Base-by-base conservation (phyloP, 1,140 invertebrate species). In the Myzus persicae region DNA sequence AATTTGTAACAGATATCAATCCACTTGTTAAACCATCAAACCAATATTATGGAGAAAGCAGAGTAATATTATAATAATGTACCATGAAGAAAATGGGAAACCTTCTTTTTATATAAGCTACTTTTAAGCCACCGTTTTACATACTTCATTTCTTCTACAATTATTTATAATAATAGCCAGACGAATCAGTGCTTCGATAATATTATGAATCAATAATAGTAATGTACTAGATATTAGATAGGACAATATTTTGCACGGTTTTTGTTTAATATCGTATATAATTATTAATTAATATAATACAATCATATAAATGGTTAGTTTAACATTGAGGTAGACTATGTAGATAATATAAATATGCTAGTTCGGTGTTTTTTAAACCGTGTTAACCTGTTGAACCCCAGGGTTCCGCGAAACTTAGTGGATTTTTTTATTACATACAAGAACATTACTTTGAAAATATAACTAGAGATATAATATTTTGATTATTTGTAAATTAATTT, bases 1-100 rank as follows among this genome's bases (percentile, higher is more conserved):
- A 67, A 67, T 67, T 67, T 67, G 59, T 67, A 67, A 67, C 59
- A 67, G 59, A 67, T n/a, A n/a, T 67, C 59, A 67, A 67, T n/a
- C 11, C 14, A 18, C 59, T 14, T n/a, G n/a, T 67, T n/a, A n/a
- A 67, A 67, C 31, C 31, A 67, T 59, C 59, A 11, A 67, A 67
- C 59, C 14, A n/a, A 67, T n/a, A n/a, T 67, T 67, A 67, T 18
- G 14, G 59, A 67, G 59, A 67, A 67, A 67, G 59, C 59, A 31
- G 4, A 67, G 4, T n/a, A 67, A 67, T n/a, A 67, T 67, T n/a
- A 67, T 67, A 67, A 67, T 67, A 67, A 67, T 67, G 14, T 67
- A n/a, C 59, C 59, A 67, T n/a, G 59, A 67, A 67, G 59, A 67
- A 67, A 67, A 67, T 67, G n/a, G 59, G n/a, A 67, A 51, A 67